These are phyloP conservation scores for Bettongia penicillata DNA, from an alignment of 2,113 vertebrate genomes.

Conservation along the genomic window DNA sequence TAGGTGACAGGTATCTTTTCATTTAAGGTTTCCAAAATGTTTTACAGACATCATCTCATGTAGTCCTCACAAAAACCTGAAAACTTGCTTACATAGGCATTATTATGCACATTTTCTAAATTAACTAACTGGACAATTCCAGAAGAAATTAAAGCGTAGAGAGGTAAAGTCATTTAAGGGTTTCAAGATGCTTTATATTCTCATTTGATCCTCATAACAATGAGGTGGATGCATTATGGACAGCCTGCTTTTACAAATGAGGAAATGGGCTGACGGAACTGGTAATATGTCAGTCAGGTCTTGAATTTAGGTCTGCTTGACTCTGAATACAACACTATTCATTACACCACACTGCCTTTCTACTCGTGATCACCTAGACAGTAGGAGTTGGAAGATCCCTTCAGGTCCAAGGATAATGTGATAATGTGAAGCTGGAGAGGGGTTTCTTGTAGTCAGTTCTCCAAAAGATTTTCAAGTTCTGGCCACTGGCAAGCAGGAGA, in stretches of 20 bases:
- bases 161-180: background rate
- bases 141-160: background rate
- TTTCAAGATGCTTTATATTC: background rate
- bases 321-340: background rate
- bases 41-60: background rate
- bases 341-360: background rate
- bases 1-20: background rate
- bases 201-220: background rate
- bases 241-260: background rate
- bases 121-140: background rate
- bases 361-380: background rate
- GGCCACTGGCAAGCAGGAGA: background rate
- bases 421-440: background rate
- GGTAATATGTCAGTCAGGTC: background rate
- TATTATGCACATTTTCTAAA: background rate
- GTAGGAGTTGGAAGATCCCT: background rate
- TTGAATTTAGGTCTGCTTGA: background rate
- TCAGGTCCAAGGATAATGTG: background rate
- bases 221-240: background rate
- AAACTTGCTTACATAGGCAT: background rate
- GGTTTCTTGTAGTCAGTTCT: background rate
- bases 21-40: background rate
- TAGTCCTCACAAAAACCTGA: background rate
- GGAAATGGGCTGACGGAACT: background rate
- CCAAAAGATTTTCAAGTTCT: background rate